Base-by-base conservation (phyloP, 2,888 invertebrate genomes). In the Autographa pulchrina region DNA sequence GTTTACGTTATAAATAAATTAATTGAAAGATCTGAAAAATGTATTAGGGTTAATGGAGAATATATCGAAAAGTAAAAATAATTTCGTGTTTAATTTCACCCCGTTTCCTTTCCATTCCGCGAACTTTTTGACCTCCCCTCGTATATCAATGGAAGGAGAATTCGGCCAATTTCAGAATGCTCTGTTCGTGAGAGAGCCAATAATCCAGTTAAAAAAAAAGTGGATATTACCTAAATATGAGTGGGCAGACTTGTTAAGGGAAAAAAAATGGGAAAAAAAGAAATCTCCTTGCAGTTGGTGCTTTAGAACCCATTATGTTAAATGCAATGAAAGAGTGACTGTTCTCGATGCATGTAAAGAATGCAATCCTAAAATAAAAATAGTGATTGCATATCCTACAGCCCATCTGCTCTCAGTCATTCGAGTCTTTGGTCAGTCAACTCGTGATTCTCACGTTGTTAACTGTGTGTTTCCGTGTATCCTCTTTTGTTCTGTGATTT, bases 321-420 rank as follows among this genome's bases (percentile, higher is more conserved):
- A 68, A 54, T 62, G 18, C n/a, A 54, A 52, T 62, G 62, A 68
- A 62, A 62, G 54, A 62, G 62, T 68, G 62, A 62, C 43, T 41
- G 18, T 62, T 62, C 62, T 68, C 31, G 62, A 62, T 18, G 62
- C n/a, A 62, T 54, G 62, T 62, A 68, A 68, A 62, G 38, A 62
- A 62, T 68, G 54, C 43, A 54, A 68, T 56, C 54, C 62, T 54
- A 67, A 62, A 70, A 70, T 67, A 25, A 67, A 70, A 66, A 56
- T 60, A 32, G 59, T 68, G 25, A 65, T 35, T n/a, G 52, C 32
- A 59, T 58, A 61, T 32, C 68, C 63, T 68, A 65, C 65, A 11
- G 65, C n/a, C n/a, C n/a, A n/a, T n/a, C n/a, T n/a, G n/a, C n/a
- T n/a, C n/a, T n/a, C n/a, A n/a, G n/a, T n/a, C n/a, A n/a, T n/a